phyloP scores from a whole-genome alignment of 2,113 vertebrate genomes.

The Zosterops hypoxanthus region DNA sequence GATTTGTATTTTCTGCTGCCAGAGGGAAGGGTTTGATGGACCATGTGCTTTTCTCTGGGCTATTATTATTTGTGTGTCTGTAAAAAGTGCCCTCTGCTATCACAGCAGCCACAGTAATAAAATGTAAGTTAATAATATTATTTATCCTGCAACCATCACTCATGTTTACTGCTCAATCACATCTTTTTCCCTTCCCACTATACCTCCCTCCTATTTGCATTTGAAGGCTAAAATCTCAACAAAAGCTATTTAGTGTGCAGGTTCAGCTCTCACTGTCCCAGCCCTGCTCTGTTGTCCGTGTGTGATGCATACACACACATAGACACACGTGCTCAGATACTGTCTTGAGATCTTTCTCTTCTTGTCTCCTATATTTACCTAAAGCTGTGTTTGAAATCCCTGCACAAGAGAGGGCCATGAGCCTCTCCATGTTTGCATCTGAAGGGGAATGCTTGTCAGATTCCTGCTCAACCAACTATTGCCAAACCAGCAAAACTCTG shows the following conservation, averaged over 20 bases:
- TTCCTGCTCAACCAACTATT: background rate
- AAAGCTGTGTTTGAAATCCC: background rate
- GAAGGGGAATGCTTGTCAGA: background rate
- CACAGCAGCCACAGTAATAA: conserved; percentile 23
- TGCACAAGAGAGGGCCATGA: background rate
- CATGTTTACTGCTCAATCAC: background rate
- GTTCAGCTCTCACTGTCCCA: background rate
- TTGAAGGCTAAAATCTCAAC: conserved; percentile 18
- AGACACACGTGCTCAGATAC: background rate
- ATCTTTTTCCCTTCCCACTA: background rate
- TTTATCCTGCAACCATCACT: conserved; percentile 36
- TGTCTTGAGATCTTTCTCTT: background rate
- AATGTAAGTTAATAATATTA: conserved; percentile 36
- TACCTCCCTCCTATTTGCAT: background rate
- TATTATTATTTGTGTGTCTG: conserved; percentile 37
- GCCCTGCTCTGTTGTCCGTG: background rate
- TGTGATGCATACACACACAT: background rate
- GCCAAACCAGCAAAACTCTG: background rate
- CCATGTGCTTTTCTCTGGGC: background rate
- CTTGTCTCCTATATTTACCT: background rate
- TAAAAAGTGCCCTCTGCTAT: conserved; percentile 27
- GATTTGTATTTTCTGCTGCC: conserved; percentile 45
- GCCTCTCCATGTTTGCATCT: background rate
- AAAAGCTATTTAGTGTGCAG: background rate
- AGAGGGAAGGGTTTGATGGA: conserved; percentile 38